phyloP scores from a whole-genome alignment of 2,113 vertebrate species.

The Pholis gunnellus region DNA sequence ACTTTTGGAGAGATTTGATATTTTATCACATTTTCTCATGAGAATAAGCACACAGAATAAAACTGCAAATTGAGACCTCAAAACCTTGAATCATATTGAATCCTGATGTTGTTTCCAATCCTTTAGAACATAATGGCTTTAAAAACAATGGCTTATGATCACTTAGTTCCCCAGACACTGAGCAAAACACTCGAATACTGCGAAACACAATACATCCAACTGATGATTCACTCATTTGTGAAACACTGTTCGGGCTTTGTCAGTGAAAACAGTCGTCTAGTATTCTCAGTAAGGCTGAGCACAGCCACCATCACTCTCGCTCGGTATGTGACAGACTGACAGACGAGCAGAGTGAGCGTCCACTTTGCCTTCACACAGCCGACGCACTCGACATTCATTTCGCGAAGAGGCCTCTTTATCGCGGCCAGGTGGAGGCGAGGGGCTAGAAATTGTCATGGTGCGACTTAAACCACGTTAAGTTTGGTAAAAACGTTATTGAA shows the following conservation, averaged over 20 bases:
- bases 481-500: constrained; percentile 70
- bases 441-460: constrained; percentile 36
- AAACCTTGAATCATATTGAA: constrained; percentile 19
- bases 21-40: background rate
- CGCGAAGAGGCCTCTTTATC: constrained; percentile 49
- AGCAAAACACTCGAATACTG: constrained; percentile 34
- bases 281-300: constrained; percentile 41
- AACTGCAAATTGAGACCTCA: constrained; percentile 30
- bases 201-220: constrained; percentile 26
- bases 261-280: constrained; percentile 26
- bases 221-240: constrained; percentile 30
- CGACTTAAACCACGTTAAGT: constrained; percentile 57
- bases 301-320: constrained; percentile 15
- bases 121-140: constrained; percentile 55
- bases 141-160: constrained; percentile 60
- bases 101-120: constrained; percentile 6
- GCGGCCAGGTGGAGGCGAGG: constrained; percentile 33
- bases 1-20: constrained; percentile 6
- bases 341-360: constrained; percentile 47
- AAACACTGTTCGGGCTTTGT: constrained; percentile 26
- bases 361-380: constrained; percentile 46
- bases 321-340: constrained; percentile 51
- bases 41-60: constrained; percentile 29
- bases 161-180: constrained; percentile 41
- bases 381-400: constrained; percentile 66